phyloP scores from a whole-genome alignment of 2,888 invertebrate species.

The Drosophila imparisetae region DNA sequence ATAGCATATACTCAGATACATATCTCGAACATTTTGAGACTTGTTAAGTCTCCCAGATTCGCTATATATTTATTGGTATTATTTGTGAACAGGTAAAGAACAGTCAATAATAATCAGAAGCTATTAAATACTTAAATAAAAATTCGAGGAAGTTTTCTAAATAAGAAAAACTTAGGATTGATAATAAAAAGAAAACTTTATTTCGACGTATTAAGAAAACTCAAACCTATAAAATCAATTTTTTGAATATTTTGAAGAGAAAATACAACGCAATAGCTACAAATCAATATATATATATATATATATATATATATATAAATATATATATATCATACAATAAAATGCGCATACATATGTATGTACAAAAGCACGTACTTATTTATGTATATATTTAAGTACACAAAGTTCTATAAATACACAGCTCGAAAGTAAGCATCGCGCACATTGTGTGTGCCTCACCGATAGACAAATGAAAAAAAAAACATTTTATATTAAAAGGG shows the following conservation, averaged over 20 bases:
- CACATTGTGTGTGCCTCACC: slow-evolving; percentile 30
- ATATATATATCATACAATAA: neutral
- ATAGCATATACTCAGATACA: neutral
- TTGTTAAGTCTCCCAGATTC: neutral
- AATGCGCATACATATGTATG: neutral
- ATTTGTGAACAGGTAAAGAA: neutral
- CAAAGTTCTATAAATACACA: slow-evolving; percentile 44
- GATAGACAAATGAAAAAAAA: neutral
- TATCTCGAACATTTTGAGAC: neutral
- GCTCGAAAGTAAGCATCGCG: slow-evolving; percentile 18
- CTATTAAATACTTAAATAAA: neutral
- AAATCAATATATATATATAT: slow-evolving; percentile 11
- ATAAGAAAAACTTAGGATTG: neutral
- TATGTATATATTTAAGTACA: slow-evolving; percentile 6
- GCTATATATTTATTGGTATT: neutral
- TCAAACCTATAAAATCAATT: slow-evolving; percentile 2
- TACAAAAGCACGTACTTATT: neutral
- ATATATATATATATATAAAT: slow-evolving; percentile 1
- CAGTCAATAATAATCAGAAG: neutral
- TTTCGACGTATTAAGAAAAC: neutral
- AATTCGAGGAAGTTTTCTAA: neutral
- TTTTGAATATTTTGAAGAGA: slow-evolving; percentile 1
- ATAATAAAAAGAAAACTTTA: neutral
- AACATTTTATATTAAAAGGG: slow-evolving; percentile 36
- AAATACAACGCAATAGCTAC: slow-evolving; percentile 36